A percentile compares a stretch with the other conserved stretches of the same genome.
phyloP scores from a whole-genome alignment of 1,140 invertebrate species.

The Notospermus geniculatus region DNA sequence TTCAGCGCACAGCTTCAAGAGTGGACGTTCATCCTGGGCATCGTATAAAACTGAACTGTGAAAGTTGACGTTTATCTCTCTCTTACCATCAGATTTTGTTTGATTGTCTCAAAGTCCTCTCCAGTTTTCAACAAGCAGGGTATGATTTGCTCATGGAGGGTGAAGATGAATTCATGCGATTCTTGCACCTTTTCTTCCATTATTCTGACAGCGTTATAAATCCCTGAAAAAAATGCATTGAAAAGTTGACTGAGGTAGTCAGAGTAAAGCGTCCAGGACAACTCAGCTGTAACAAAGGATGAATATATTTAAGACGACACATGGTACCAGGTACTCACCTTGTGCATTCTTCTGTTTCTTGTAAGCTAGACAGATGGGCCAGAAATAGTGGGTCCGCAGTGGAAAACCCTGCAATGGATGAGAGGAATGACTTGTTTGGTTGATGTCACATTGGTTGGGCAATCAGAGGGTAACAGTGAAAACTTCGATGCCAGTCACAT shows the following conservation, averaged over 20 bases:
- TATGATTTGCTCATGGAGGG: background rate
- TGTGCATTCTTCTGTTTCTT: constrained; percentile 58
- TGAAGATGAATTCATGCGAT: constrained; percentile 63
- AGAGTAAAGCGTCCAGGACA: no score
- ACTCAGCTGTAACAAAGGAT: no score
- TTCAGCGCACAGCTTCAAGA: no score
- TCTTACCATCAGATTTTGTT: background rate
- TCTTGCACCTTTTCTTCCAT: constrained; percentile 65
- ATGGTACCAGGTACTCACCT: no score
- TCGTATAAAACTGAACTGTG: no score
- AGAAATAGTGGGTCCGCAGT: constrained; percentile 77
- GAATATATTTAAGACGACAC: no score
- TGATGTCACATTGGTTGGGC: background rate
- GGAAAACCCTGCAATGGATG: constrained; percentile 41
- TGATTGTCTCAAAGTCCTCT: background rate
- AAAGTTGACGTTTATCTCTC: no score
- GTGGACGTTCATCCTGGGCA: no score
- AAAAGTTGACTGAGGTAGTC: no score
- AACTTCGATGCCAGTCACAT: no score
- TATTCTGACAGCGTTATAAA: constrained; percentile 62
- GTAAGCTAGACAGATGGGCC: constrained; percentile 66
- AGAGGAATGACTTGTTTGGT: background rate
- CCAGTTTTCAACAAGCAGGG: background rate
- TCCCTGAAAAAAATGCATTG: constrained; percentile 28
- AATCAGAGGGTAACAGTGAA: background rate